A percentile compares a stretch with the other conserved stretches of the same genome.
Evolutionary conservation across 2,113 vertebrate genomes (phyloP).

Genomic region (Melospiza georgiana): DNA sequence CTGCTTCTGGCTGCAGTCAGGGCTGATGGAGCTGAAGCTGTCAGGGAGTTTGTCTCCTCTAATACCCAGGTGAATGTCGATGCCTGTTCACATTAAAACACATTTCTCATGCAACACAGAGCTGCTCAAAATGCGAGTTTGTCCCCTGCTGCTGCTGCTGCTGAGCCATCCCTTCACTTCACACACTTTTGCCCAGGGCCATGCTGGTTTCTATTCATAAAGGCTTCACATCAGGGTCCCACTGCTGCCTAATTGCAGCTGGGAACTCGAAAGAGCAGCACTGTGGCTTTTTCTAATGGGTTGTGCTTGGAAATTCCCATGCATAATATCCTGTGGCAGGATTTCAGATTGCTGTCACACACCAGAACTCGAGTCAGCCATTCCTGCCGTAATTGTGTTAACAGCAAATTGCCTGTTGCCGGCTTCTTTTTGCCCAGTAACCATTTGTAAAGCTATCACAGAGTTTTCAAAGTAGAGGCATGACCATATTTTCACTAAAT

Average conservation of each 20-base stretch:
- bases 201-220: conserved; percentile 45
- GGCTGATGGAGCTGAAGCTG: background rate
- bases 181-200: conserved; percentile 21
- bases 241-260: conserved; percentile 54
- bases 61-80: background rate
- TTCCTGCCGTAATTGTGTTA: conserved; percentile 7
- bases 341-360: conserved; percentile 39
- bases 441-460: conserved; percentile 12
- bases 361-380: background rate
- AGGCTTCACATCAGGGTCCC: conserved; percentile 27
- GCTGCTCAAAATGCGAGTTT: background rate
- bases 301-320: conserved; percentile 25
- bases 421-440: background rate
- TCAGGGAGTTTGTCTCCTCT: background rate
- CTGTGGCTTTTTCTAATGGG: conserved; percentile 39
- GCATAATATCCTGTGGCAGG: conserved; percentile 9
- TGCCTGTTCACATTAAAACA: conserved; percentile 6
- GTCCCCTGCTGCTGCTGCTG: conserved; percentile 13
- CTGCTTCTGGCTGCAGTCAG: background rate
- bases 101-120: background rate
- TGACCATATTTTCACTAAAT: background rate
- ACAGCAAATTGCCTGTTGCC: conserved; percentile 39
- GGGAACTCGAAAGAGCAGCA: conserved; percentile 13
- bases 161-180: conserved; percentile 19
- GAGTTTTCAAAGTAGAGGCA: background rate